Conservation (phyloP, 2,113 vertebrate genomes). For the Sardina pilchardus region DNA sequence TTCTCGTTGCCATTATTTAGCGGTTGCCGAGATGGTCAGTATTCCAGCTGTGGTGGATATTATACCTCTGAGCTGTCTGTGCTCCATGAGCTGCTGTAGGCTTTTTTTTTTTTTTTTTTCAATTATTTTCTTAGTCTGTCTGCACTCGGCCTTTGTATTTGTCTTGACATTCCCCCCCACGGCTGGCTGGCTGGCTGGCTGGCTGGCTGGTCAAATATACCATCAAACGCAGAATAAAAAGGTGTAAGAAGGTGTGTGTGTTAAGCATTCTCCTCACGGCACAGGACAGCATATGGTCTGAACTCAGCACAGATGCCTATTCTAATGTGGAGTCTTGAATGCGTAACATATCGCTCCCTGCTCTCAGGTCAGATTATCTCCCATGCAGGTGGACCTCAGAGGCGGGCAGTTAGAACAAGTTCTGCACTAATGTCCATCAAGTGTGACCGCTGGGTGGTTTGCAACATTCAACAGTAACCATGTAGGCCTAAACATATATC, state of each 20-base stretch:
- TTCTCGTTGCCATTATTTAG: background rate
- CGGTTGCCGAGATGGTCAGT: background rate
- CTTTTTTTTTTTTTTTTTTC: background rate
- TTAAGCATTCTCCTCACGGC: background rate
- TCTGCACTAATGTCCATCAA: background rate
- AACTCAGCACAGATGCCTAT: background rate
- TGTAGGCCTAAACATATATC: too few relatives aligned
- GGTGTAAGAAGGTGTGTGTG: background rate
- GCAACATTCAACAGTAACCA: too few relatives aligned
- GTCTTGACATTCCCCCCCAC: background rate
- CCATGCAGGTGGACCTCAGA: background rate
- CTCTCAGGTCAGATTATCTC: constrained; percentile 22
- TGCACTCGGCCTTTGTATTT: background rate
- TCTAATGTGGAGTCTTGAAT: constrained; percentile 22
- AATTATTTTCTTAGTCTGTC: background rate
- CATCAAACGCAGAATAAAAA: background rate
- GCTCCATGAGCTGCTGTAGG: background rate
- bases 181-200: too few relatives aligned
- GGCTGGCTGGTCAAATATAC: background rate
- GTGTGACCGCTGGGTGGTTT: background rate
- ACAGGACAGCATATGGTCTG: background rate
- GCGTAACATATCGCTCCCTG: background rate
- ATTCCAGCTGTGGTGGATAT: background rate
- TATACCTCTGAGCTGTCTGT: background rate
- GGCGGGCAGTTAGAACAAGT: background rate